Base-by-base conservation (phyloP, 2,797 vertebrate genomes). In the Tokudaia muenninki region DNA sequence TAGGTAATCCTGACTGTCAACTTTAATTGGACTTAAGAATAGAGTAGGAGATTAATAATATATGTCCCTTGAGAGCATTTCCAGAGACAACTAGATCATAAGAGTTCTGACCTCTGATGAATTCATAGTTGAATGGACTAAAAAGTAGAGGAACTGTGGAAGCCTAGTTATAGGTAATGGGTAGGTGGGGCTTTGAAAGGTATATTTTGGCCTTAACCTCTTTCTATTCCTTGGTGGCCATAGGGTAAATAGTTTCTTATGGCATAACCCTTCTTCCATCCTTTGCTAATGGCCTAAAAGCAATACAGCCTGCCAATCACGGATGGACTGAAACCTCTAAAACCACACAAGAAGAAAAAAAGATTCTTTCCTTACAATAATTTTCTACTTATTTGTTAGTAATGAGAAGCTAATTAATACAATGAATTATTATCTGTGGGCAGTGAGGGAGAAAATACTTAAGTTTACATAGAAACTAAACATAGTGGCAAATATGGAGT, bases 391-490 rank as follows among this genome's bases (percentile, higher is more conserved):
- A 70, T 81, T 37, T 91, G 78, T 31, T 17, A 81, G 50, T 37
- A 13, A 80, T 41, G 47, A 91, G 67, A 90, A 90, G 29, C 29
- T 63, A 63, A 50, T n/a, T 70, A 21, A 87, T 21, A 88, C 8
- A 29, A 88, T 88, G 86, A 96, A 41, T 91, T 95, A 84, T 10
- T 92, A 29, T 94, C 67, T 94, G 44, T 67, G 87, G 90, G 70
- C 57, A 79, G 52, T 6, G 31, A 92, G 50, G 12, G 87, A 91
- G 50, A 24, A 94, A 91, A 59, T 24, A 52, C 1, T 79, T 44
- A 91, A 55, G 86, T 96, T 77, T 87, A 89, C 19, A 74, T 44
- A 52, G 93, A 95, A 96, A 94, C 55, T 88, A 34, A 63, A 52
- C 44, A 72, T 0, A 94, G 47, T 0, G 81, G 19, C 37, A 95